Conservation (phyloP, 2,797 vertebrate species). For the Pangasius mekongensis region DNA sequence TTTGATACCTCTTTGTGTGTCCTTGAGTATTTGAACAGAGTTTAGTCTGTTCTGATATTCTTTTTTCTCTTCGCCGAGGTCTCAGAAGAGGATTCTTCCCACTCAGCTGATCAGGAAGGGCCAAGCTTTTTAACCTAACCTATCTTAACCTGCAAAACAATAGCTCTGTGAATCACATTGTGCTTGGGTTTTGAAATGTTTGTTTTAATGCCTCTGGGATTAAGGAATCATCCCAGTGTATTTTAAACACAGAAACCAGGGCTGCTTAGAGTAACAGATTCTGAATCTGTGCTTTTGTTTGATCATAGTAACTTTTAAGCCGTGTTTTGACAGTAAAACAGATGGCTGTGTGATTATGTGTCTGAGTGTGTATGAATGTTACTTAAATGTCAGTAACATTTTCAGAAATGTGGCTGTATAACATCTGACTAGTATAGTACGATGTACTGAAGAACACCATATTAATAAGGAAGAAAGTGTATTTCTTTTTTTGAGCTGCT, state of each 20-base stretch:
- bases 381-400: not conserved
- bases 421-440: not conserved
- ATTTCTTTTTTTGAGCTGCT: not conserved
- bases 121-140: conserved; percentile 57
- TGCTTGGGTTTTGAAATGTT: conserved; percentile 61
- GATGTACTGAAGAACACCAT: not conserved
- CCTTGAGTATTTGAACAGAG: conserved; percentile 42
- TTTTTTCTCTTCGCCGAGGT: conserved; percentile 24
- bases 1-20: conserved; percentile 20
- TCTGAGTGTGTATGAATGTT: not conserved
- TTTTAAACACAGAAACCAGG: conserved; percentile 27
- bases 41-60: conserved; percentile 33
- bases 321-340: conserved; percentile 21
- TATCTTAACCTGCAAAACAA: conserved; percentile 68
- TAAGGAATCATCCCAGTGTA: conserved; percentile 8
- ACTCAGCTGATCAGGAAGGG: conserved; percentile 66
- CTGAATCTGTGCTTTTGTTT: conserved; percentile 21
- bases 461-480: not conserved
- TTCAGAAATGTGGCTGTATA: conserved; percentile 9
- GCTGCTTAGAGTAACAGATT: conserved; percentile 38
- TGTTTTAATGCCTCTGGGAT: conserved; percentile 12
- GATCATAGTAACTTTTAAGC: not conserved
- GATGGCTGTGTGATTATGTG: not conserved
- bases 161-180: conserved; percentile 52
- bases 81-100: conserved; percentile 60